Evolutionary conservation across 2,888 invertebrate genomes (phyloP).

Genomic region (Epistrophe eligans): DNA sequence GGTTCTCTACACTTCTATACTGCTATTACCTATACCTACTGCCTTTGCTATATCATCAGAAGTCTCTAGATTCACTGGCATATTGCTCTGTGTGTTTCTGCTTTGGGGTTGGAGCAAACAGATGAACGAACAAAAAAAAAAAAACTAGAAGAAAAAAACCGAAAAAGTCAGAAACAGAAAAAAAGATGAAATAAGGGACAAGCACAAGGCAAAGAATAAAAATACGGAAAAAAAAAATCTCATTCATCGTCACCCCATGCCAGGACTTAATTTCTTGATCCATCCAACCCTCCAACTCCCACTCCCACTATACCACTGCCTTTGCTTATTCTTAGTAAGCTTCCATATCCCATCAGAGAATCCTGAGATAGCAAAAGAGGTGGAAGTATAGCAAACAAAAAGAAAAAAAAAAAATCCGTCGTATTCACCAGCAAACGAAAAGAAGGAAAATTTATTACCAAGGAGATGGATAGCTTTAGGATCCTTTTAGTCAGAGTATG

Average conservation of each 20-base stretch:
- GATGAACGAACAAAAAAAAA: constrained; percentile 41
- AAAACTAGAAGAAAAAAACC: constrained; percentile 34
- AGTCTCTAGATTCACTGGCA: constrained; percentile 65
- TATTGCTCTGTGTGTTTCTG: constrained; percentile 47
- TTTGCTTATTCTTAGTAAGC: constrained; percentile 50
- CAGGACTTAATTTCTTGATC: constrained; percentile 75
- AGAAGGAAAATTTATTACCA: constrained; percentile 76
- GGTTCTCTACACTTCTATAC: constrained; percentile 10
- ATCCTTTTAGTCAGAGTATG: constrained; percentile 74
- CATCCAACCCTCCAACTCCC: constrained; percentile 29
- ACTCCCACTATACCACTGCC: constrained; percentile 48
- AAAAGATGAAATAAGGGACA: constrained; percentile 74
- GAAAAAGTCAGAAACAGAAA: constrained; percentile 75
- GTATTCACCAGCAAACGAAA: constrained; percentile 47
- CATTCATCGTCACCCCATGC: constrained; percentile 76
- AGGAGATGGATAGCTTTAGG: constrained; percentile 76
- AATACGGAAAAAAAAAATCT: constrained; percentile 51
- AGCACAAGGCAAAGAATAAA: constrained; percentile 56
- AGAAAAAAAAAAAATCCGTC: constrained; percentile 25
- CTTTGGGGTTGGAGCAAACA: constrained; percentile 57
- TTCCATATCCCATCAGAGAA: constrained; percentile 54
- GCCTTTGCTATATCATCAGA: constrained; percentile 54
- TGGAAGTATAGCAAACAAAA: constrained; percentile 28
- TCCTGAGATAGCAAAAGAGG: constrained; percentile 63
- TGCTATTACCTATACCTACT: constrained; percentile 35